Percentiles rank a stretch among this genome's conserved stretches.
These are phyloP conservation scores for Amphiprion ocellaris DNA, from an alignment of 2,113 vertebrate genomes.

Conservation along the genomic window DNA sequence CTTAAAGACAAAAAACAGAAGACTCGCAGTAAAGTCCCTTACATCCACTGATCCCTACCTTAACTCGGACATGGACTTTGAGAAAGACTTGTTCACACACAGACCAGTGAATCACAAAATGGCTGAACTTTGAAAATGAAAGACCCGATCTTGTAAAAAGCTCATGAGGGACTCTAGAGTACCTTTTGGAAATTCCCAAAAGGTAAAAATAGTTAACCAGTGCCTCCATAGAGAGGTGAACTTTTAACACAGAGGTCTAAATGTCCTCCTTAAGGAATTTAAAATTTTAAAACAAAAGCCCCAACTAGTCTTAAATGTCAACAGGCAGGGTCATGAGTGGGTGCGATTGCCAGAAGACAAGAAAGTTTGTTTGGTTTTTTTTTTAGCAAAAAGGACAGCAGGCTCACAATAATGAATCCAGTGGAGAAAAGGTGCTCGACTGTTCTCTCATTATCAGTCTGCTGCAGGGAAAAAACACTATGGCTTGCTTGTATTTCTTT, in stretches of 20 bases:
- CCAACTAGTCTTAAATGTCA: neutral
- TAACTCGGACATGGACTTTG: neutral
- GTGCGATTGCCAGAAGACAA: neutral
- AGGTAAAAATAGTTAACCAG: neutral
- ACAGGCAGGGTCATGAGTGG: neutral
- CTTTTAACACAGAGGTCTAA: neutral
- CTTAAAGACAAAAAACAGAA: neutral
- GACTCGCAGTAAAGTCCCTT: neutral
- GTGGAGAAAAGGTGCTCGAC: neutral
- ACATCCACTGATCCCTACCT: neutral
- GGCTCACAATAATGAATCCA: too few relatives aligned
- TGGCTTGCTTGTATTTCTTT: too few relatives aligned
- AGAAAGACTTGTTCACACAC: neutral
- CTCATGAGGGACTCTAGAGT: neutral
- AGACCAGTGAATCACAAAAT: neutral
- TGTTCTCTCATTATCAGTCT: too few relatives aligned
- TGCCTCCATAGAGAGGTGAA: neutral
- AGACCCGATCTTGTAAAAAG: too few relatives aligned
- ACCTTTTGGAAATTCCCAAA: neutral
- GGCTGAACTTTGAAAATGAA: neutral
- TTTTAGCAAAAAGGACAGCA: too few relatives aligned
- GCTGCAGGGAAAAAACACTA: too few relatives aligned
- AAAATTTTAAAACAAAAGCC: neutral
- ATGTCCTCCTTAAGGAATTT: too few relatives aligned
- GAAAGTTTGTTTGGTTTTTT: too few relatives aligned